phyloP scores from a whole-genome alignment of 1,140 invertebrate species.

The Ceratosolen solmsi region DNA sequence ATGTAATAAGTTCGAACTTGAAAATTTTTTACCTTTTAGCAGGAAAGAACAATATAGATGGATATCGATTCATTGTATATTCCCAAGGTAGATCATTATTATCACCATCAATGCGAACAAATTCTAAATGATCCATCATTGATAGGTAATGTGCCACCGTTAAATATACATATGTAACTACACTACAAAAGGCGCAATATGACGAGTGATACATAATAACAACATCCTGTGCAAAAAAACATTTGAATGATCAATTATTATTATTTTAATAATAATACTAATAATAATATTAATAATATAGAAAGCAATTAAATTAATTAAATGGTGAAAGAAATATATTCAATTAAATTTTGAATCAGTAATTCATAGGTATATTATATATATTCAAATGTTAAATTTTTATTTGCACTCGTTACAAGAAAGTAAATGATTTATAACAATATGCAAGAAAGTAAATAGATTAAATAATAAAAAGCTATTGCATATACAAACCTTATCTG shows the following conservation, averaged over 20 bases:
- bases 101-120: slow-evolving; percentile 85
- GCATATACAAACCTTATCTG: slow-evolving; percentile 56
- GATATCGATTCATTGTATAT: slow-evolving; percentile 83
- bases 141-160: slow-evolving; percentile 78
- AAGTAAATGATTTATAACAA: too few species aligned
- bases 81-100: slow-evolving; percentile 88
- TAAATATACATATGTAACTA: slow-evolving; percentile 78
- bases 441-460: neutral
- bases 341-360: too few species aligned
- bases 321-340: too few species aligned
- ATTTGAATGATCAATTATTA: slow-evolving; percentile 28
- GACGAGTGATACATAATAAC: slow-evolving; percentile 81
- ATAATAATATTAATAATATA: too few species aligned
- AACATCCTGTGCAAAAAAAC: slow-evolving; percentile 75
- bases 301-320: too few species aligned
- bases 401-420: too few species aligned
- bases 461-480: neutral
- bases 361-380: too few species aligned
- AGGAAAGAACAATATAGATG: slow-evolving; percentile 84
- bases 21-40: slow-evolving; percentile 74
- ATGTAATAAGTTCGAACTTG: too few species aligned
- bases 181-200: slow-evolving; percentile 83
- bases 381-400: too few species aligned
- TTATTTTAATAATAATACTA: slow-evolving; percentile 14
- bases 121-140: slow-evolving; percentile 74